Percentiles rank a stretch among this genome's conserved stretches.
phyloP scores from a whole-genome alignment of 2,797 vertebrate genomes.

The Tamandua tetradactyla region DNA sequence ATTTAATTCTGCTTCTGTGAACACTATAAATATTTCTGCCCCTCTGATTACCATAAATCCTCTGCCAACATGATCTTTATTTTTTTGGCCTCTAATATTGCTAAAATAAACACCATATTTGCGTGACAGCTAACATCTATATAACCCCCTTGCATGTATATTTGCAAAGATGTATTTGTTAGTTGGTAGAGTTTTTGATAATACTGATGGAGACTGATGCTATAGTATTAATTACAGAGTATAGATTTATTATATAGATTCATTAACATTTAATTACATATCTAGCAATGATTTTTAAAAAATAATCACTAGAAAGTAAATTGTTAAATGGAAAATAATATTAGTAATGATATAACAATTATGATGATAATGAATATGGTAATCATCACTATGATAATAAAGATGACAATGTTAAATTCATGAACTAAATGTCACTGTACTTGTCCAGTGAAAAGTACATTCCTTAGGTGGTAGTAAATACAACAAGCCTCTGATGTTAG shows the following conservation, averaged over 20 bases:
- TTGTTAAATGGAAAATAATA: slow-evolving; percentile 2
- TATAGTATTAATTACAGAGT: neutral
- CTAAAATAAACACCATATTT: slow-evolving; percentile 31
- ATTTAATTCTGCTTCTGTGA: neutral
- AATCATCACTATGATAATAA: neutral
- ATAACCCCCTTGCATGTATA: neutral
- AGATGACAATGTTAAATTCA: neutral
- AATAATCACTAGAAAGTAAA: slow-evolving; percentile 21
- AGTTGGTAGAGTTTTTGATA: neutral
- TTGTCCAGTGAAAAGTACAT: neutral
- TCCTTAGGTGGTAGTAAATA: neutral
- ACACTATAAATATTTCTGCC: neutral
- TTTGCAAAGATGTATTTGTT: slow-evolving; percentile 18
- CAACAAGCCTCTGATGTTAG: neutral
- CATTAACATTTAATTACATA: neutral
- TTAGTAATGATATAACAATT: neutral
- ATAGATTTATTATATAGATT: slow-evolving; percentile 24
- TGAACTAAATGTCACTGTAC: neutral
- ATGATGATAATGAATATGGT: neutral
- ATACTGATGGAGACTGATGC: neutral
- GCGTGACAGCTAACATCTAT: neutral
- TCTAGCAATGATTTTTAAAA: neutral
- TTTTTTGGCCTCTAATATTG: neutral
- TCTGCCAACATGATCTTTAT: neutral
- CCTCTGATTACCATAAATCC: neutral